Evolutionary conservation across 2,888 invertebrate species (phyloP), one percentile per base, ranked within the genome.

Genomic region (Lasioglossum villosulum): DNA sequence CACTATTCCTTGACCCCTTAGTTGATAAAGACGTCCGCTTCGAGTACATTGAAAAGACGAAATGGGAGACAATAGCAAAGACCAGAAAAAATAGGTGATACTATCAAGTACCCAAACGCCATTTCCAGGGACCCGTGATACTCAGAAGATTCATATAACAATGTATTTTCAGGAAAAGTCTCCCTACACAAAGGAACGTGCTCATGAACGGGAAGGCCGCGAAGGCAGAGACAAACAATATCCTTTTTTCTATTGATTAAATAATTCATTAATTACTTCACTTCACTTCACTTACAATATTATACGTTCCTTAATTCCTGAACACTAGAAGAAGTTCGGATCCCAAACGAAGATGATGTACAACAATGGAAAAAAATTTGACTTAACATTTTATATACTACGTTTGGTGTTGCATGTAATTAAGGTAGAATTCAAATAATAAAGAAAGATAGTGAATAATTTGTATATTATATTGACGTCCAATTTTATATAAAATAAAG

Each of bases 171-270:
- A 98, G 98, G 98, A 98, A 94, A 97, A 98, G 93, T 98, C 98
- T 72, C 98, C 98, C 10, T 97, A 97, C 93, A 93, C 95, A 75
- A 96, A 96, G 93, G 96, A 96, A 90, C 96, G 97, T 90, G 97
- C 97, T 94, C 96, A 98, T 90, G 97, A 98, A 71, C 97, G 98
- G 91, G 98, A 98, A 89, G 96, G 97, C 88, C 96, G 96, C 90
- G 97, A 97, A 94, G 96, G 96, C 88, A 96, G 97, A 94, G 98
- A 98, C 90, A 98, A 98, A 96, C 97, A 98, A 97, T 98, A 98
- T 97, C 97, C 97, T 97, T 97, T 97, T 96, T 56, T 56, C 56
- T 56, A 56, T 56, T 56, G 23, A 56, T 76, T 89, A 42, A 42
- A 14, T 42, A 88, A 39, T 91, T 86, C 10, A 37, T 37, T 68